A percentile compares a stretch with the other conserved stretches of the same genome.
Evolutionary conservation across 35 echinoderm and acorn worm species (phyloP).

Genomic region (Ophioderma brevispina): DNA sequence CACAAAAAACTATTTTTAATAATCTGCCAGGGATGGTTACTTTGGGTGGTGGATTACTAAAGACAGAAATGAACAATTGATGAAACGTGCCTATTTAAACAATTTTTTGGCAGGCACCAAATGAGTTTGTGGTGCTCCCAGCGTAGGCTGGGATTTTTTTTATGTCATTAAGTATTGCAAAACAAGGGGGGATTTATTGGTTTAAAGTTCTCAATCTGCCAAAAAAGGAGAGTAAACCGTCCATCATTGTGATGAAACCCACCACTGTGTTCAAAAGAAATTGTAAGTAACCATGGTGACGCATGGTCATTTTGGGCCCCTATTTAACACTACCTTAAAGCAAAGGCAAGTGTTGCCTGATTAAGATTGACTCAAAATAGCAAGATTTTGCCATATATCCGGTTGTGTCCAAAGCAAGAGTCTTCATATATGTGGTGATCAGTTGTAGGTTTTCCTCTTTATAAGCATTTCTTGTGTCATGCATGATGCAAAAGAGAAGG

Average conservation of each 20-base stretch:
- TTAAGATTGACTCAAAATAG: too few species aligned
- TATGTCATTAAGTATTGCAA: background rate
- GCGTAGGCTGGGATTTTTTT: background rate
- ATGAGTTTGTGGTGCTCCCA: background rate
- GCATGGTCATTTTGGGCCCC: too few species aligned
- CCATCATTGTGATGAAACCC: background rate
- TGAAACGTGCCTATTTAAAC: background rate
- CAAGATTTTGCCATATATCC: too few species aligned
- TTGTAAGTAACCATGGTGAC: background rate
- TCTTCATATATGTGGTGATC: too few species aligned
- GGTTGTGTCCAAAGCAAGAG: too few species aligned
- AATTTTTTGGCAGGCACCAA: background rate
- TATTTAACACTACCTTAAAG: too few species aligned
- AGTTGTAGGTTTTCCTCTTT: too few species aligned
- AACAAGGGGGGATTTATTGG: background rate
- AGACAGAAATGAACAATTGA: background rate
- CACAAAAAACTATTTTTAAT: background rate
- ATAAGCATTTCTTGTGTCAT: too few species aligned
- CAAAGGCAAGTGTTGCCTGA: too few species aligned
- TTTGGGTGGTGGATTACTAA: background rate
- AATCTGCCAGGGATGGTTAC: background rate
- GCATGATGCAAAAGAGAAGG: too few species aligned
- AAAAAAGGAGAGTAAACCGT: background rate
- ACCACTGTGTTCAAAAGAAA: background rate
- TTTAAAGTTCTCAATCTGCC: background rate